Evolutionary conservation across 2,888 invertebrate genomes (phyloP).

Genomic region (Acheta domesticus): DNA sequence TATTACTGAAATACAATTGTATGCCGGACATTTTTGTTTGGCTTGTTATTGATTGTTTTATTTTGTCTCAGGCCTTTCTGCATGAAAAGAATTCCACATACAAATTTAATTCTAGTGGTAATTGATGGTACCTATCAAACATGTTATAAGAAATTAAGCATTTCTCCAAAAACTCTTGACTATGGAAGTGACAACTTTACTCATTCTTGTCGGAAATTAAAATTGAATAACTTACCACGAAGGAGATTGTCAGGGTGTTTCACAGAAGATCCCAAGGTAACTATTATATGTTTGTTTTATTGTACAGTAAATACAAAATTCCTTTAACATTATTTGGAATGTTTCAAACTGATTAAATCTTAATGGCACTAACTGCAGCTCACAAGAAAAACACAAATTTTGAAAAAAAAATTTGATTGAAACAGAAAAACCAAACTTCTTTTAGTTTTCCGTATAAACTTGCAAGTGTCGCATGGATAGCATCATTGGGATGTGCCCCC

Average conservation of each 20-base stretch:
- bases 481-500: too few relatives aligned
- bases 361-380: too few relatives aligned
- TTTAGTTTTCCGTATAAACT: too few relatives aligned
- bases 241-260: constrained; percentile 71
- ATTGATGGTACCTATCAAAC: constrained; percentile 57
- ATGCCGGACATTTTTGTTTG: too few relatives aligned
- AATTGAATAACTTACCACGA: constrained; percentile 63
- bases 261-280: constrained; percentile 71
- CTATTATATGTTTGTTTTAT: constrained; percentile 41
- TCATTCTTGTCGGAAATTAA: constrained; percentile 69
- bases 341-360: too few relatives aligned
- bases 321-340: too few relatives aligned
- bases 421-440: too few relatives aligned
- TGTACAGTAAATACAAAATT: too few relatives aligned
- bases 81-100: constrained; percentile 68
- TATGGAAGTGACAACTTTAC: constrained; percentile 52
- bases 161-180: constrained; percentile 55
- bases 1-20: too few relatives aligned
- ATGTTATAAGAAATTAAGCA: constrained; percentile 50
- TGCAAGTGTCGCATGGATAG: too few relatives aligned
- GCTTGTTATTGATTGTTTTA: background rate
- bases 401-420: too few relatives aligned
- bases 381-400: too few relatives aligned
- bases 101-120: constrained; percentile 73
- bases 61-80: constrained; percentile 59